Conservation (phyloP, 2,888 invertebrate species). For the Schrankia costaestrigalis region DNA sequence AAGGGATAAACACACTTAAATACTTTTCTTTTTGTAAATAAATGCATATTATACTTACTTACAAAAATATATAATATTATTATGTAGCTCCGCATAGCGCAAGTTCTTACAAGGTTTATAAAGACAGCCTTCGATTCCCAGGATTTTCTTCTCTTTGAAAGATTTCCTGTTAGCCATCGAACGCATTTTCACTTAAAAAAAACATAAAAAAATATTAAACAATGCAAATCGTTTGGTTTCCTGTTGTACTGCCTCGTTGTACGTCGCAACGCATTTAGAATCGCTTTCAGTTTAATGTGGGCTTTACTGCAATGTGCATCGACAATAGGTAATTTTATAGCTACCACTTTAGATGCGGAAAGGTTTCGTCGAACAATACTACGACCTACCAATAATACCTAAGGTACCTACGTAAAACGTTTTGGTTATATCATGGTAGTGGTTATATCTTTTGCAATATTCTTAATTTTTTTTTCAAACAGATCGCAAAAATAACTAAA, state of each 20-base stretch:
- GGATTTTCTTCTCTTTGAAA: constrained; percentile 27
- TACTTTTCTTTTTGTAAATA: too few relatives aligned
- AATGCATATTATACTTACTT: too few relatives aligned
- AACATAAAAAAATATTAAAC: constrained; percentile 27
- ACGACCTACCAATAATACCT: constrained; percentile 25
- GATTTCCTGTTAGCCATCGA: constrained; percentile 33
- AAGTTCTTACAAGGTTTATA: constrained; percentile 1
- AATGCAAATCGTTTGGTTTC: constrained; percentile 26
- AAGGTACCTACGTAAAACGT: too few relatives aligned
- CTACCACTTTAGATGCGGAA: constrained; percentile 43
- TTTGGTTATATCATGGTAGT: too few relatives aligned
- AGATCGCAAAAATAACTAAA: too few relatives aligned
- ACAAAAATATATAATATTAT: too few relatives aligned
- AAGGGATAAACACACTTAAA: too few relatives aligned
- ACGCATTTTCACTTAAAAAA: constrained; percentile 41
- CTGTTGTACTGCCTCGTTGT: constrained; percentile 44
- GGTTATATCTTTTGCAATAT: too few relatives aligned
- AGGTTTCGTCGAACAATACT: constrained; percentile 41
- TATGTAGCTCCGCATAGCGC: too few relatives aligned
- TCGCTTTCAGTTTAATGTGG: constrained; percentile 66
- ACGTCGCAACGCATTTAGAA: constrained; percentile 60
- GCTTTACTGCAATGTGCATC: constrained; percentile 55
- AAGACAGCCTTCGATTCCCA: constrained; percentile 5
- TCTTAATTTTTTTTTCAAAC: too few relatives aligned
- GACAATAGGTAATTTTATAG: constrained; percentile 68